Conservation (phyloP, 2,888 invertebrate genomes). For the Osmoderma eremita region DNA sequence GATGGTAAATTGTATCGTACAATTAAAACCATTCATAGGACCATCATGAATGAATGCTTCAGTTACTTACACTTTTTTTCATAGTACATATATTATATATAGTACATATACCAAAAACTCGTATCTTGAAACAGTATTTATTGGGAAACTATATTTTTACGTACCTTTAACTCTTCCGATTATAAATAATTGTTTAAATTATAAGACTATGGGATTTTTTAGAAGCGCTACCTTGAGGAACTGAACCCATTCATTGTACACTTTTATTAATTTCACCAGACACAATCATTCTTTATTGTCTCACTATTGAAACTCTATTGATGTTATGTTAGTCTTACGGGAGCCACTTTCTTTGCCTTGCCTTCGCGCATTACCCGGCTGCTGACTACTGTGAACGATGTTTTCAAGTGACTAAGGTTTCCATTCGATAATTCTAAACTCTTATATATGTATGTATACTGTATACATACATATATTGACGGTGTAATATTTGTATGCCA, state of each 20-base stretch:
- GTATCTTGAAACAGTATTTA: too few relatives aligned
- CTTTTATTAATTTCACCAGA: not conserved
- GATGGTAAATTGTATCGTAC: too few relatives aligned
- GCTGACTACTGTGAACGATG: conserved; percentile 16
- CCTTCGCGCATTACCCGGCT: conserved; percentile 6
- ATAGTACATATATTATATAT: too few relatives aligned
- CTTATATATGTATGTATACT: too few relatives aligned
- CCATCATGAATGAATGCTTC: too few relatives aligned
- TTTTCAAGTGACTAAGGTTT: conserved; percentile 23
- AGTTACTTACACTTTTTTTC: too few relatives aligned
- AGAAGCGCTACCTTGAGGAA: not conserved
- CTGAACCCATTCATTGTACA: not conserved
- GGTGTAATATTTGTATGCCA: conserved; percentile 9
- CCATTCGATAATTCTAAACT: conserved; percentile 10
- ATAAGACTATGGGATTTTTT: too few relatives aligned
- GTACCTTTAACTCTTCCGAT: too few relatives aligned
- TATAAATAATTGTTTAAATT: too few relatives aligned
- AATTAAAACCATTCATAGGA: too few relatives aligned
- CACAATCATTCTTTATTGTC: not conserved
- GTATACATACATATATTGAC: not conserved
- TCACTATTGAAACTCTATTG: not conserved
- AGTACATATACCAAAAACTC: too few relatives aligned
- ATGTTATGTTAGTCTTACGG: not conserved
- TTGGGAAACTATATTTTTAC: too few relatives aligned
- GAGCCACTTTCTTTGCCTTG: conserved; percentile 7